phyloP scores from a whole-genome alignment of 2,888 invertebrate genomes.

The Lamellibrachia columna region DNA sequence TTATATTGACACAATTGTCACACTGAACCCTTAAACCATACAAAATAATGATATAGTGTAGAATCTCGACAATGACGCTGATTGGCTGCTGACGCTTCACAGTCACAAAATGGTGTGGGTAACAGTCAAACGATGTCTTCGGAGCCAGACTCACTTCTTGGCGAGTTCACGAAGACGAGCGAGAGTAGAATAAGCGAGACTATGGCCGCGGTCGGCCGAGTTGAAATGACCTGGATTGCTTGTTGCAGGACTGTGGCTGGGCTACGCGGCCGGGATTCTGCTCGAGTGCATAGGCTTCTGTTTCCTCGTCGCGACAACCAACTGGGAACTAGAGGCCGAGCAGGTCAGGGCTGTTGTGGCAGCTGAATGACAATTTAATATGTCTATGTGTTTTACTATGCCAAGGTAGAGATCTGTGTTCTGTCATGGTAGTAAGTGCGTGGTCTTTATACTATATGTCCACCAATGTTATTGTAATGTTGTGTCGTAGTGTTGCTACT shows the following conservation, averaged over 20 bases:
- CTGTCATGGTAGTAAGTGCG: background rate
- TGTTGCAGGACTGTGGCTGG: conserved; percentile 30
- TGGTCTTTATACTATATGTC: too few species aligned
- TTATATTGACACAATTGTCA: too few species aligned
- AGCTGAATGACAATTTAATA: background rate
- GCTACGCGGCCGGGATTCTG: conserved; percentile 26
- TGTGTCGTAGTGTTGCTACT: background rate
- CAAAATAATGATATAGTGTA: too few species aligned
- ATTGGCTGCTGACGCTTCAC: too few species aligned
- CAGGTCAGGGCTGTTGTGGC: background rate
- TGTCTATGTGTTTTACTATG: background rate
- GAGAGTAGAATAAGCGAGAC: background rate
- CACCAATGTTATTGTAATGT: too few species aligned
- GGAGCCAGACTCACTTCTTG: too few species aligned
- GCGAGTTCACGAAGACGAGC: too few species aligned
- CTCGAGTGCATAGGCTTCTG: conserved; percentile 29
- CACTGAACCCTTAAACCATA: too few species aligned
- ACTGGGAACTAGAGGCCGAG: conserved; percentile 31
- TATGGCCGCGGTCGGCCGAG: background rate
- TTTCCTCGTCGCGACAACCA: conserved; percentile 27
- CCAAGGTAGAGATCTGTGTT: background rate
- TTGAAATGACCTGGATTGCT: background rate
- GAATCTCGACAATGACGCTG: too few species aligned
- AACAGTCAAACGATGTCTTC: too few species aligned
- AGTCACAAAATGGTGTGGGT: too few species aligned